A percentile compares a stretch with the other conserved stretches of the same genome.
Conservation (phyloP, 2,797 vertebrate species). For the Betta splendens region DNA sequence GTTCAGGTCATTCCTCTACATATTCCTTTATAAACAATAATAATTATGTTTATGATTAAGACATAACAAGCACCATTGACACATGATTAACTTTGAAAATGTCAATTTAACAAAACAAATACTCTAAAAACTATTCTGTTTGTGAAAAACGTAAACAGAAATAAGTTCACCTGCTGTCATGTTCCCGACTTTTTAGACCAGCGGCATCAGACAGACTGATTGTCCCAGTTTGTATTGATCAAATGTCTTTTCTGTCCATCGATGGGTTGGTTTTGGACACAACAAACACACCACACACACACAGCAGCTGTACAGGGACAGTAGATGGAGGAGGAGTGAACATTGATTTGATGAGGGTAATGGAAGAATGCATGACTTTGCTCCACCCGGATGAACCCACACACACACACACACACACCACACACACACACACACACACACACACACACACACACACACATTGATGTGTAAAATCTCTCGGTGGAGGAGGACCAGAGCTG, state of each 20-base stretch:
- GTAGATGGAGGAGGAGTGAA: slow-evolving; percentile 58
- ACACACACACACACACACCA: too few relatives aligned
- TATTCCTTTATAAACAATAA: too few relatives aligned
- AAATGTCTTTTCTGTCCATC: slow-evolving; percentile 55
- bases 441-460: slow-evolving; percentile 20
- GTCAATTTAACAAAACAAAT: too few relatives aligned
- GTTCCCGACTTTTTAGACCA: slow-evolving; percentile 18
- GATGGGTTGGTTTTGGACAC: slow-evolving; percentile 31
- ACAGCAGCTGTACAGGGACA: slow-evolving; percentile 30
- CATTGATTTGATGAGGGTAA: slow-evolving; percentile 83
- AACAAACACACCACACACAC: too few relatives aligned
- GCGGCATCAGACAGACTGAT: slow-evolving; percentile 12
- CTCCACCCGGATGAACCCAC: slow-evolving; percentile 69
- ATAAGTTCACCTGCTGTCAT: slow-evolving; percentile 20
- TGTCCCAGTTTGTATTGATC: slow-evolving; percentile 56
- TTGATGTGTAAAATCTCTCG: slow-evolving; percentile 68
- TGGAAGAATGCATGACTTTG: slow-evolving; percentile 81
- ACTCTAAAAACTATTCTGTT: too few relatives aligned
- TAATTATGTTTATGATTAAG: too few relatives aligned
- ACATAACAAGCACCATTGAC: too few relatives aligned
- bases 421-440: slow-evolving; percentile 48
- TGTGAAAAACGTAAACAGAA: not conserved
- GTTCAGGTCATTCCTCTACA: too few relatives aligned
- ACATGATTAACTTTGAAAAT: too few relatives aligned
- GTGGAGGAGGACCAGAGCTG: slow-evolving; percentile 65